A percentile compares a stretch with the other conserved stretches of the same genome.
Conservation (phyloP, 2,888 invertebrate species). For the Chrysolina haemoptera region DNA sequence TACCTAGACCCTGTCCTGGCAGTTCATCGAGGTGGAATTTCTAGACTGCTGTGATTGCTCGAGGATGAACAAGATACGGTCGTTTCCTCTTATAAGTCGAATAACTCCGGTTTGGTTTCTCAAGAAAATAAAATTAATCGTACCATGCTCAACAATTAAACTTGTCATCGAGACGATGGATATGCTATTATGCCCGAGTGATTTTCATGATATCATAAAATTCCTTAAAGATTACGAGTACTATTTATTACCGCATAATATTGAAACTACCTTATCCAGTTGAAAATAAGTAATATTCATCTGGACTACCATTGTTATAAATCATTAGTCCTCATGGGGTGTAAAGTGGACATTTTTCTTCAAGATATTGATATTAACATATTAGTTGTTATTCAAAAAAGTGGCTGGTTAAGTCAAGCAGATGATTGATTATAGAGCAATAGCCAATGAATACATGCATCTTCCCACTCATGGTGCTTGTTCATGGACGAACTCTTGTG, state of each 20-base stretch:
- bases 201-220: conserved; percentile 22
- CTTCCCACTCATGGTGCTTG: no score
- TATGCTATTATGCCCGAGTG: conserved; percentile 9
- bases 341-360: no score
- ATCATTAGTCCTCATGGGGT: no score
- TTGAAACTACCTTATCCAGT: not conserved
- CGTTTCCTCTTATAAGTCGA: conserved; percentile 50
- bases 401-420: no score
- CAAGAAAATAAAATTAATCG: conserved; percentile 44
- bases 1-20: conserved; percentile 14
- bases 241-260: not conserved
- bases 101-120: conserved; percentile 41
- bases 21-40: conserved; percentile 45
- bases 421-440: no score
- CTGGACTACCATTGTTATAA: no score
- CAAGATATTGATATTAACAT: no score
- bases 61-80: conserved; percentile 49
- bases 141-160: conserved; percentile 43
- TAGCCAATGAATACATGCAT: no score
- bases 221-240: conserved; percentile 22
- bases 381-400: no score
- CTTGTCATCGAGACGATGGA: conserved; percentile 26
- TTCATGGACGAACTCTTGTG: no score
- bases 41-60: conserved; percentile 42
- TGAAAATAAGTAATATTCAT: no score